These are phyloP conservation scores for Trochalopteron elliotii DNA, from an alignment of 2,113 vertebrate species.

Conservation along the genomic window DNA sequence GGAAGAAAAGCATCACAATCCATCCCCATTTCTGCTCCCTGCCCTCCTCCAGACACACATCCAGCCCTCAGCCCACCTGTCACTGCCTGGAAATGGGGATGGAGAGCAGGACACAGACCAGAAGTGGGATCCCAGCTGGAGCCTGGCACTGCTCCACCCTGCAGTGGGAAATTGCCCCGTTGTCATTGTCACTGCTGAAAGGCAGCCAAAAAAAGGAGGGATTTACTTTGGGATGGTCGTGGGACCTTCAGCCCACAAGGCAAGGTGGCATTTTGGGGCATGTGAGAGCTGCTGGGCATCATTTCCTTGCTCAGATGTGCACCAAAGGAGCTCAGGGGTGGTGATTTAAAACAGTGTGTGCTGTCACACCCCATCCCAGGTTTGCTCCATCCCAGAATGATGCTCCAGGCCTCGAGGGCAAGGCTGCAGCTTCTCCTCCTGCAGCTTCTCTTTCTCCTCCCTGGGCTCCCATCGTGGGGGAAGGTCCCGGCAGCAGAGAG, in stretches of 20 bases:
- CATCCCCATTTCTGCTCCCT: fast-evolving
- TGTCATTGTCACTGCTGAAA: not conserved
- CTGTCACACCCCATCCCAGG: fast-evolving
- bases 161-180: not conserved
- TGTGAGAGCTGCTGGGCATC: not conserved
- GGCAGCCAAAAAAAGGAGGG: too few species aligned
- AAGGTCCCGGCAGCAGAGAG: not conserved
- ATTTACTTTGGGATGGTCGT: not conserved
- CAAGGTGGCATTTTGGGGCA: too few species aligned
- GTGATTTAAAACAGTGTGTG: not conserved
- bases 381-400: not conserved
- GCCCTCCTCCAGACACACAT: not conserved
- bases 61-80: not conserved
- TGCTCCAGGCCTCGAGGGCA: fast-evolving
- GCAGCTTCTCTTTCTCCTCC: not conserved
- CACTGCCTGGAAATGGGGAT: fast-evolving
- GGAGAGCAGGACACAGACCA: not conserved
- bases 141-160: not conserved
- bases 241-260: fast-evolving
- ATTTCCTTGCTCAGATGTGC: not conserved
- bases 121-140: not conserved
- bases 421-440: not conserved
- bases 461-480: not conserved
- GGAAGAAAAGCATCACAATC: fast-evolving
- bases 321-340: not conserved